Evolutionary conservation across 1,140 invertebrate genomes (phyloP).

Genomic region (Plutomurus gul): DNA sequence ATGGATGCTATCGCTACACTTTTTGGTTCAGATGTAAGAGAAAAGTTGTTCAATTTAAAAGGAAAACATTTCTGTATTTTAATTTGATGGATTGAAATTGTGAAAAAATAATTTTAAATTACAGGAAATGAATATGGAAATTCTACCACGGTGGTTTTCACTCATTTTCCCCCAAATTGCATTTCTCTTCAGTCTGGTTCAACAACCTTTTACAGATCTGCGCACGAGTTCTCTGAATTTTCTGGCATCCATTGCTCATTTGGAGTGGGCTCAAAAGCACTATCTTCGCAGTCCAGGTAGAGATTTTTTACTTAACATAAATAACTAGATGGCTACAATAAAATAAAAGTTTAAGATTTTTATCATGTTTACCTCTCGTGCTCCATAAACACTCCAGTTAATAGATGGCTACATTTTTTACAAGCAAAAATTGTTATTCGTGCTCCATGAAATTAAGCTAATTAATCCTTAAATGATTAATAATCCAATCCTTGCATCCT

Average conservation of each 20-base stretch:
- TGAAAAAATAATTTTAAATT: constrained; percentile 25
- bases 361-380: too few species aligned
- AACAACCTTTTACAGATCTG: constrained; percentile 52
- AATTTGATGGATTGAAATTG: background rate
- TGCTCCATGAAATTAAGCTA: too few species aligned
- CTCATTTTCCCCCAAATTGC: constrained; percentile 44
- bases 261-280: constrained; percentile 52
- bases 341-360: background rate
- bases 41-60: background rate
- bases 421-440: too few species aligned
- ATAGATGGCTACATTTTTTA: too few species aligned
- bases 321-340: too few species aligned
- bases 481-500: too few species aligned
- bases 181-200: constrained; percentile 46
- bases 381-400: too few species aligned
- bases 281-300: constrained; percentile 48
- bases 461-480: too few species aligned
- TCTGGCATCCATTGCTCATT: constrained; percentile 41
- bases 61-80: too few species aligned
- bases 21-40: constrained; percentile 48
- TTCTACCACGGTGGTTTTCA: constrained; percentile 42
- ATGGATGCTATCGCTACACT: constrained; percentile 46
- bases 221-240: constrained; percentile 44
- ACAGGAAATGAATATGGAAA: constrained; percentile 35
- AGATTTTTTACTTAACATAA: background rate